A percentile compares a stretch with the other conserved stretches of the same genome.
These are phyloP conservation scores for Circaetus cinerascens DNA, from an alignment of 2,113 vertebrate genomes.

Conservation along the genomic window DNA sequence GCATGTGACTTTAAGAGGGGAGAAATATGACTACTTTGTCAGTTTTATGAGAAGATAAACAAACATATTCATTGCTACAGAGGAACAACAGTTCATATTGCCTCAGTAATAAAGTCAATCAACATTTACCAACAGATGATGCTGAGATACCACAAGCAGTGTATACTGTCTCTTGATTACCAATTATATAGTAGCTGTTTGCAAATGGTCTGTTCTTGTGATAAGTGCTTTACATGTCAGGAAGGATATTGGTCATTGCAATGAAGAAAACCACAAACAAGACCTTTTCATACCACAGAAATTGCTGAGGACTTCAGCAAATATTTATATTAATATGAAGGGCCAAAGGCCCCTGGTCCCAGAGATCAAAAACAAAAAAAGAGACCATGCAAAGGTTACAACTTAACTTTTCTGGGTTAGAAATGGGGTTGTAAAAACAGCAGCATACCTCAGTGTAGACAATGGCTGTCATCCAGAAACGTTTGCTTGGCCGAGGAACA, in stretches of 20 bases:
- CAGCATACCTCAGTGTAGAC: slow-evolving; percentile 91
- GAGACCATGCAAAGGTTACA: background rate
- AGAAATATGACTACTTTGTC: background rate
- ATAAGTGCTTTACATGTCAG: background rate
- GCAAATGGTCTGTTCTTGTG: background rate
- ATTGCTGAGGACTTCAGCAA: background rate
- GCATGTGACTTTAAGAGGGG: background rate
- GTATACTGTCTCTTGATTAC: background rate
- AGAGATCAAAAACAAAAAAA: background rate
- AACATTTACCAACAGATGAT: background rate
- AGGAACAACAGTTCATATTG: background rate
- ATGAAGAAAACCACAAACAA: background rate
- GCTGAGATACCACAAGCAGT: background rate
- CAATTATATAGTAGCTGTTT: background rate
- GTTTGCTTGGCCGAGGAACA: slow-evolving; percentile 92
- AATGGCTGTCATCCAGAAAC: slow-evolving; percentile 98
- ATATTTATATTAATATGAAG: background rate
- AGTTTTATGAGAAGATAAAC: background rate
- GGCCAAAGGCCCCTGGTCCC: background rate
- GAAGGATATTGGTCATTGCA: background rate
- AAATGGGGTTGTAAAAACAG: background rate
- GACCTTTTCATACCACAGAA: background rate
- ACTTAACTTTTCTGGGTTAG: background rate
- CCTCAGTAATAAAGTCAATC: background rate
- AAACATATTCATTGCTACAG: background rate